Conservation (phyloP, 2,113 vertebrate species). For the Seriola dumerili region DNA sequence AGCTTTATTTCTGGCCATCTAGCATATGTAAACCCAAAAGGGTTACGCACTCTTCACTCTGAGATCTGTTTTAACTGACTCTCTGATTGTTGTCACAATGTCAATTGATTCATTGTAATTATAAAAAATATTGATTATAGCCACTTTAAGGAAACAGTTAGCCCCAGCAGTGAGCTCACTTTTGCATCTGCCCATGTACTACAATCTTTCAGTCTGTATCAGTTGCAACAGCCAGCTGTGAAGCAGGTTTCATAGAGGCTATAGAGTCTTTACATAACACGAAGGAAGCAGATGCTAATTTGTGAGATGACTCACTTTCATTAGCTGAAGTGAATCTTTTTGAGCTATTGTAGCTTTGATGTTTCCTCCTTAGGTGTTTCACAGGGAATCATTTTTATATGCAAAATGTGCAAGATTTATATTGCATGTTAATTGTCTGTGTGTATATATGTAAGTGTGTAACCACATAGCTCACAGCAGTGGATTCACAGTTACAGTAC, state of each 20-base stretch:
- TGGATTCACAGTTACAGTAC: constrained; percentile 48
- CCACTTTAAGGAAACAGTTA: not conserved
- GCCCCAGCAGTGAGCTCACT: no score
- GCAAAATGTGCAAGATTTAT: constrained; percentile 52
- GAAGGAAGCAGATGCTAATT: constrained; percentile 51
- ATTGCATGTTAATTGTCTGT: constrained; percentile 45
- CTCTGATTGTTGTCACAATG: not conserved
- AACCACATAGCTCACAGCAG: constrained; percentile 51
- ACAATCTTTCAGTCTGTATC: not conserved
- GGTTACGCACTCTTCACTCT: not conserved
- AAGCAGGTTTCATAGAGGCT: constrained; percentile 14
- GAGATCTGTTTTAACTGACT: not conserved
- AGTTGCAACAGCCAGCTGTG: not conserved
- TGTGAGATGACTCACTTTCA: constrained; percentile 63
- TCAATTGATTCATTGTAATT: not conserved
- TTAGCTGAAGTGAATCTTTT: constrained; percentile 51
- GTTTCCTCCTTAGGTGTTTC: constrained; percentile 67
- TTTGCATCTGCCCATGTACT: no score
- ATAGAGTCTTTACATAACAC: constrained; percentile 37
- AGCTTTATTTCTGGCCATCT: not conserved
- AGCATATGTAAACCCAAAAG: not conserved
- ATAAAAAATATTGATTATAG: not conserved
- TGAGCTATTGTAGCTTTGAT: constrained; percentile 65
- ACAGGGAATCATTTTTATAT: constrained; percentile 55
- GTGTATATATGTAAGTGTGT: constrained; percentile 19